Base-by-base conservation (phyloP, 2,888 invertebrate species). In the Agrenia bidenticulata region DNA sequence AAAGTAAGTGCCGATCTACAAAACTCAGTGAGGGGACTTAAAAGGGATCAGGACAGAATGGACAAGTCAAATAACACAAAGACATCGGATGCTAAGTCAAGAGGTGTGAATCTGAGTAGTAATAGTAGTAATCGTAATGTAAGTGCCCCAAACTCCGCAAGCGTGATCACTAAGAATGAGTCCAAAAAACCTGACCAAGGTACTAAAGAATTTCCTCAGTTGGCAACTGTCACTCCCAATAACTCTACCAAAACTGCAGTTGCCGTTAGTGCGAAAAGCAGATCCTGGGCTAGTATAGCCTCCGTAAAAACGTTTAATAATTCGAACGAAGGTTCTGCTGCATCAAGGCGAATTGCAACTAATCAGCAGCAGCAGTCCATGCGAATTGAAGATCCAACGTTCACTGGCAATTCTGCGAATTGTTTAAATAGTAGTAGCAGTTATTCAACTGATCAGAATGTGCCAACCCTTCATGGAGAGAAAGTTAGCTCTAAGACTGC, bases 251-350 rank as follows among this genome's bases (percentile, higher is more conserved):
- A 21, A 9, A 2, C 41, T 42, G 37, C 15, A 27, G 21, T 53
- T 21, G 37, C 49, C 37, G 50, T 19, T 32, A 41, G 64, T 2
- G 37, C 57, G 19, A 61, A 58, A 24, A 61, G 67, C 11, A 65
- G 72, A 15, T 76, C 76, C 0, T 76, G 74, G 74, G 76, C 74
- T 11, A 74, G 72, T 58, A 73, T 76, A 21, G 73, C 73, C 1
- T 72, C 73, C 19, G 66, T 49, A 11, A 70, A 70, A 63, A 64
- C 66, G 15, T 37, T 27, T 11, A 55, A 37, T 64, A 57, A 19
- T 39, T 56, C 58, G 42, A 23, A 60, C 32, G 69, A 66, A 45
- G 66, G 66, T 69, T 63, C 65, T 69, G 62, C 41, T 41, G 23
- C 27, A 15, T 2, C 17, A 15, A 2, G 37, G 7, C n/a, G 5